These are phyloP conservation scores for Struthio camelus DNA, from an alignment of 2,113 vertebrate genomes.

Conservation along the genomic window DNA sequence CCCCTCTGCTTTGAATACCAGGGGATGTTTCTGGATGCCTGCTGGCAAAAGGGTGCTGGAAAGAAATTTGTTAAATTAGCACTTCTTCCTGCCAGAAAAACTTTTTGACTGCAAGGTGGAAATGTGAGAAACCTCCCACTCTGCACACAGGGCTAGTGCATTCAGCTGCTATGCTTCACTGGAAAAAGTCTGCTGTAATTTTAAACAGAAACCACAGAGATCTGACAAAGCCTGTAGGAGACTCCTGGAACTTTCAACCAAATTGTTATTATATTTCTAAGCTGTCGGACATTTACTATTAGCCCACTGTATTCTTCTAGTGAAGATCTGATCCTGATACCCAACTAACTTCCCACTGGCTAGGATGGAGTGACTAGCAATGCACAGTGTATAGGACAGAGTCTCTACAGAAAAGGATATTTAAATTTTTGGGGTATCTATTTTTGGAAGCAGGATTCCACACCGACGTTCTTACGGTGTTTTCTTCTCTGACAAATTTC, in stretches of 20 bases:
- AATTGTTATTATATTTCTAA: not conserved
- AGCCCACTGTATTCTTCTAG: not conserved
- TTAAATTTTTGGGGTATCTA: not conserved
- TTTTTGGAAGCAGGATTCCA: not conserved
- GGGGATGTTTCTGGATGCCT: constrained; percentile 66
- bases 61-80: constrained; percentile 74
- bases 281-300: not conserved
- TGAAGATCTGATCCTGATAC: not conserved
- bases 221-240: constrained; percentile 17
- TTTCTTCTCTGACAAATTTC: not conserved
- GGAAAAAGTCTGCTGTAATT: constrained; percentile 65
- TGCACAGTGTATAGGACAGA: not conserved
- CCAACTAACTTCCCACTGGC: not conserved
- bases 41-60: constrained; percentile 65
- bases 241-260: constrained; percentile 26
- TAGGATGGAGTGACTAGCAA: not conserved
- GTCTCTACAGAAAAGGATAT: not conserved
- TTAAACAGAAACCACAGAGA: constrained; percentile 59
- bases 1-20: constrained; percentile 69
- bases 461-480: not conserved
- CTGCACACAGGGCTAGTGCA: constrained; percentile 29
- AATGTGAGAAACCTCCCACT: constrained; percentile 78
- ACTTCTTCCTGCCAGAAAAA: constrained; percentile 75
- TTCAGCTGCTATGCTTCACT: not conserved
- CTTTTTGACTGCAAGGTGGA: constrained; percentile 73